Base-by-base conservation (phyloP, 2,797 vertebrate species). In the Tapera naevia region DNA sequence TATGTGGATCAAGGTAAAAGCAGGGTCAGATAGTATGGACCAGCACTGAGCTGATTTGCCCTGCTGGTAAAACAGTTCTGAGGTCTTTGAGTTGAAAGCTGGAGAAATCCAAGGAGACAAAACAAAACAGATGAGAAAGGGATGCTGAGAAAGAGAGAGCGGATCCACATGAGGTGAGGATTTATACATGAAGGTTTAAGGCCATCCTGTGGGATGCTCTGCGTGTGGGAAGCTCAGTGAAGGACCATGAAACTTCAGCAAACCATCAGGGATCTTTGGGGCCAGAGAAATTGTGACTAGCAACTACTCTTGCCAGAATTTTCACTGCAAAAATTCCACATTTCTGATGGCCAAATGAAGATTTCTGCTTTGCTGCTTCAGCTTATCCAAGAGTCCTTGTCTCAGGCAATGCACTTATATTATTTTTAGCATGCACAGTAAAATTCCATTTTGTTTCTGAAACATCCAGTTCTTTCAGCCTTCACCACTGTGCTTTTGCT, bases 381-480 rank as follows among this genome's bases (percentile, higher is more conserved):
- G 92, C 84, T 91, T 95, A 74, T 92, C 80, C 17, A 10, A 16
- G 73, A 95, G 62, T 69, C 86, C 80, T 93, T 72, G 86, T 88
- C 56, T 46, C 50, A 95, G 73, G 46, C 94, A 96, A 88, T 27
- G 89, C 80, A 81, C 61, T 94, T 69, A 83, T 3, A 39, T 86
- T 94, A 86, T 91, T 96, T 94, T 94, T 95, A 95, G 89, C 61
- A 83, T 58, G 61, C 33, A 46, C 67, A 58, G 91, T 92, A 95
- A 92, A 93, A 95, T 95, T 96, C 81, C 86, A 58, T 89, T 93
- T 95, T 91, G 71, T 92, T 91, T 94, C 69, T 67, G 54, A 92
- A 92, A 61, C 61, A 39, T n/a, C 43, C 43, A 82, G 41, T 80
- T 73, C 90, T 73, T 37, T 51, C 39, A 86, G 78, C 51, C 24